Evolutionary conservation across 2,797 vertebrate species (phyloP).

Genomic region (Danio jaintianensis): DNA sequence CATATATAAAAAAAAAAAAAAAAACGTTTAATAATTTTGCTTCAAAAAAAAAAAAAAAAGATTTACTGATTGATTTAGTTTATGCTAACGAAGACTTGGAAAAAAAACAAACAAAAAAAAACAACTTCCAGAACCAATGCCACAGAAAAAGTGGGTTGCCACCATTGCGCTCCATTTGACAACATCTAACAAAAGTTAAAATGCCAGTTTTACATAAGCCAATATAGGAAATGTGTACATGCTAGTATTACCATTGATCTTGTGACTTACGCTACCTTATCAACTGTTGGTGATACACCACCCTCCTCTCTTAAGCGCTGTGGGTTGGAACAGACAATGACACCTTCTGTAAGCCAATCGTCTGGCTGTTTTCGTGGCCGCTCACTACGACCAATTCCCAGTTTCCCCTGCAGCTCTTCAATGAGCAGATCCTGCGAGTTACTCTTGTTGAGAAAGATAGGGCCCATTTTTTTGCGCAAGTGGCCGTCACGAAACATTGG

Average conservation of each 20-base stretch:
- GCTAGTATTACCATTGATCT: slow-evolving; percentile 32
- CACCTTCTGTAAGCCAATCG: slow-evolving; percentile 91
- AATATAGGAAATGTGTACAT: not conserved
- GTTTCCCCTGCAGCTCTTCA: slow-evolving; percentile 91
- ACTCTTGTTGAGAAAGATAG: slow-evolving; percentile 89
- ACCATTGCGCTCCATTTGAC: not conserved
- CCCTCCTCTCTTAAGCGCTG: slow-evolving; percentile 78
- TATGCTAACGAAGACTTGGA: no score
- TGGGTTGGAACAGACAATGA: slow-evolving; percentile 88
- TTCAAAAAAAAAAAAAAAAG: no score
- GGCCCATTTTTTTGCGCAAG: slow-evolving; percentile 87
- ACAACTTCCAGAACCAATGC: not conserved
- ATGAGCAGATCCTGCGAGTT: slow-evolving; percentile 90
- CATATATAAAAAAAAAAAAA: no score
- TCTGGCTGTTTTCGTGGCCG: slow-evolving; percentile 79
- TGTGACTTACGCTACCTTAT: slow-evolving; percentile 85
- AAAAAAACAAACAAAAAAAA: no score
- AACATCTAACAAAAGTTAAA: not conserved
- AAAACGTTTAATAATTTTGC: no score
- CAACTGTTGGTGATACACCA: slow-evolving; percentile 70
- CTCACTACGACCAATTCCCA: slow-evolving; percentile 85
- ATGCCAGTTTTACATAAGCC: not conserved
- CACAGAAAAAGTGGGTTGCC: not conserved
- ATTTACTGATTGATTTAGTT: no score
- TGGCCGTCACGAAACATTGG: slow-evolving; percentile 92